Evolutionary conservation across 2,888 invertebrate species (phyloP).

Genomic region (Machimus rusticus): DNA sequence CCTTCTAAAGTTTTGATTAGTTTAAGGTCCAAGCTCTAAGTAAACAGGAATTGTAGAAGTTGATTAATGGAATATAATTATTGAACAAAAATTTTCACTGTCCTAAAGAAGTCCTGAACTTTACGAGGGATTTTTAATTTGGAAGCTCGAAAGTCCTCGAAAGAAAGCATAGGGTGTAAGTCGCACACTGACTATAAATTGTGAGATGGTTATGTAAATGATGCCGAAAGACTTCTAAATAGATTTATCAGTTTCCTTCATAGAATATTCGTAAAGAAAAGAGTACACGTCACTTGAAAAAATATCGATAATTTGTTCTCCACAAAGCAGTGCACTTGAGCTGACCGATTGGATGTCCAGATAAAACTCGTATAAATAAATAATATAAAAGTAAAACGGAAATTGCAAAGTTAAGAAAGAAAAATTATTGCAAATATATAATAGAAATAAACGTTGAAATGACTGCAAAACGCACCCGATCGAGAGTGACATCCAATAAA

Average conservation of each 20-base stretch:
- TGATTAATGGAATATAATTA: neutral
- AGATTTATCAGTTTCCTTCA: constrained; percentile 33
- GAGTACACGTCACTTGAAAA: neutral
- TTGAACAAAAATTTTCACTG: no score
- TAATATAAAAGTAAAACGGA: neutral
- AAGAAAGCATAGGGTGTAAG: no score
- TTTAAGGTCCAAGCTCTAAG: neutral
- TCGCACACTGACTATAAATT: no score
- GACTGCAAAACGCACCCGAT: constrained; percentile 14
- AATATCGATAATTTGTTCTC: constrained; percentile 50
- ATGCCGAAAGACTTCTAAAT: neutral
- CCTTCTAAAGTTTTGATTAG: no score
- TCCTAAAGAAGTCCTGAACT: no score
- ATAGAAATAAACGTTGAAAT: neutral
- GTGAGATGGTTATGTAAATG: neutral
- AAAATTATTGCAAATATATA: neutral
- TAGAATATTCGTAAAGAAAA: neutral
- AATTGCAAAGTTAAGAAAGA: constrained; percentile 3
- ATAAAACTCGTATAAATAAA: constrained; percentile 2
- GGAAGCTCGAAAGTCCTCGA: no score
- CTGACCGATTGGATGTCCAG: constrained; percentile 48
- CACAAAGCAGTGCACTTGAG: constrained; percentile 45
- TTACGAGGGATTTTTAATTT: no score
- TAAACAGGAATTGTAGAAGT: neutral
- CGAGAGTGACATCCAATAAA: constrained; percentile 45